Base-by-base conservation (phyloP, 2,113 vertebrate genomes). In the Actenoides lindsayi region DNA sequence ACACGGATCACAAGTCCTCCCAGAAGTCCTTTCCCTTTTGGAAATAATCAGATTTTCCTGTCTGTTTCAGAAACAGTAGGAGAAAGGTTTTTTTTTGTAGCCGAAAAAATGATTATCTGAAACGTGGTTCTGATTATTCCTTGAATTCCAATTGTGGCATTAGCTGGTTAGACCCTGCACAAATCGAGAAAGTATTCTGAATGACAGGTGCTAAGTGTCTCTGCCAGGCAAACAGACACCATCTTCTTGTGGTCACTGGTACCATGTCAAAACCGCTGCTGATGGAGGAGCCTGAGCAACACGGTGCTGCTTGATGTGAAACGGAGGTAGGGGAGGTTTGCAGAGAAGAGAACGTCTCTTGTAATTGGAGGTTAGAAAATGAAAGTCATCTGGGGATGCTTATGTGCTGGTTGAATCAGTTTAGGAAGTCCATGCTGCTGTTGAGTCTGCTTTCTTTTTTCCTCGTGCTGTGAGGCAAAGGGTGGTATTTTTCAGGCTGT, bases 41-140 rank as follows among this genome's bases (percentile, higher is more conserved):
- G 70, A 94, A 93, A 78, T 73, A 67, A 7, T 81, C n/a, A 14
- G 23, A 68, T 77, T 96, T 96, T 87, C 74, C 35, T 25, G 44
- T 79, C 54, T 73, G 69, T 90, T 63, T 88, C 42, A 92, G 92
- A 95, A 96, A 86, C 42, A 70, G 68, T 57, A 54, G 16, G 37
- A 60, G 7, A 67, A 68, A 53, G 8, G 13, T 62, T 89, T 84
- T 35, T n/a, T 37, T 37, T 37, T 37, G 13, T 65, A 64, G 53
- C 37, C 69, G 57, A 57, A 94, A 76, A 75, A 92, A 60, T 5
- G 1, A 18, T 35, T 57, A 17, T 76, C 37, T 82, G 77, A 84
- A 94, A 64, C 21, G 20, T 50, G 21, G 8, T 75, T 89, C 23
- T 87, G 42, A 59, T 92, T 70, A 84, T 70, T 87, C 30, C 35